Evolutionary conservation across 2,113 vertebrate genomes (phyloP).

Genomic region (Apteryx mantelli): DNA sequence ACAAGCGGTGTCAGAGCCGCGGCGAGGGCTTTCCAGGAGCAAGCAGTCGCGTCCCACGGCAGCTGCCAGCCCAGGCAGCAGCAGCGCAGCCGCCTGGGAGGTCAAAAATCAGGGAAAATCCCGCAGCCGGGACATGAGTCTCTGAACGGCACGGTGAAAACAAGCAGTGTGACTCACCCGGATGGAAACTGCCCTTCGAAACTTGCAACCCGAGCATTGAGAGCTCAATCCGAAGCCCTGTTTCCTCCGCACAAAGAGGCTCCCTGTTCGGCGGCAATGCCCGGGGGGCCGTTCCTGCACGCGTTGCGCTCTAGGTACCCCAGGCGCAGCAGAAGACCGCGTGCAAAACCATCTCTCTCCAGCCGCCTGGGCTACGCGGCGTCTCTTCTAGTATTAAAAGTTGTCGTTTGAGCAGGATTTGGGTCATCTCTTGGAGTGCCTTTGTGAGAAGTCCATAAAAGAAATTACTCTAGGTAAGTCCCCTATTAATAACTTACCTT

Average conservation of each 20-base stretch:
- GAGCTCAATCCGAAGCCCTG: neutral
- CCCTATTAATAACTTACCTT: neutral
- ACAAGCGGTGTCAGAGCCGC: neutral
- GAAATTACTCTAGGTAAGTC: neutral
- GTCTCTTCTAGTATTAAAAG: neutral
- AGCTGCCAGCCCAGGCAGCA: neutral
- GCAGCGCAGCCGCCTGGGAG: fast-evolving
- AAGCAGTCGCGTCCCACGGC: fast-evolving
- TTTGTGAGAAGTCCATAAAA: neutral
- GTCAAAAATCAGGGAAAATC: constrained; percentile 3
- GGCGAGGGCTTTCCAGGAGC: neutral
- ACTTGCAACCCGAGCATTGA: neutral
- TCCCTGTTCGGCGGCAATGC: neutral
- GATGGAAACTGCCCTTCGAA: neutral
- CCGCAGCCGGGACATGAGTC: fast-evolving
- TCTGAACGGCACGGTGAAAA: neutral
- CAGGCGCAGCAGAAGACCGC: fast-evolving
- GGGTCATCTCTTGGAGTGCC: neutral
- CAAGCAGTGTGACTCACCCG: neutral
- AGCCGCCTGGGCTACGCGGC: neutral
- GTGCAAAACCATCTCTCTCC: neutral
- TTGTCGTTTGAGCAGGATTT: neutral
- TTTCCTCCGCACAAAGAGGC: neutral
- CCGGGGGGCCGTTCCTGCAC: neutral
- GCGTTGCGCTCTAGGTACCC: neutral